Evolutionary conservation across 2,113 vertebrate species (phyloP), one percentile per base, ranked within the genome.

Genomic region (Azemiops feae): DNA sequence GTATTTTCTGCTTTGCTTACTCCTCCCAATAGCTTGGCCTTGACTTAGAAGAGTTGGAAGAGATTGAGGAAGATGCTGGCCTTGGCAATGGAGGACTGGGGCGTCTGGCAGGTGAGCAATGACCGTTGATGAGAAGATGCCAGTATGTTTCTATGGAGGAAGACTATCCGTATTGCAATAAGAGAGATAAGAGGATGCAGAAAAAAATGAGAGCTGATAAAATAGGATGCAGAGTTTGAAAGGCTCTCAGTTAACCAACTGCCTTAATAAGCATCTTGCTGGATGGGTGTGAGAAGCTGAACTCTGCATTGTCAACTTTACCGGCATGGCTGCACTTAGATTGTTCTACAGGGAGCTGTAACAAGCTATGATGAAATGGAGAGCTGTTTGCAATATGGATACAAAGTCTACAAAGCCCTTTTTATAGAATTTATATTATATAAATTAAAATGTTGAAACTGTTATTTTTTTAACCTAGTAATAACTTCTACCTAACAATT

Each of bases 51-150:
- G 98, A 99, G 87, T 96, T 99, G 92, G 98, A 99, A 93, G 98
- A 99, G 91, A 99, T 99, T 0, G 98, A 99, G 96, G 98, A 99
- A 94, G 98, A 99, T 30, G 98, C 98, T 39, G 98, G 98, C 27
- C 97, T 99, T 50, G 98, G 98, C 81, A 99, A 99, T 0, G 98
- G 98, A 91, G 98, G 98, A 92, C 95, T 99, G 90, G 98, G 98
- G 1, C 97, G 98, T 45, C 97, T 99, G 93, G 98, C 98, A 98
- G 98, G 98, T 99, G 97, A 97, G 3, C 53, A 98, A 98, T 98
- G 97, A 97, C 1, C n/a, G 10, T 88, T 87, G 89, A 0, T 0
- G 23, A n/a, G 27, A 2, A 69, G 58, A 39, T 1, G 23, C 92
- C 8, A 11, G 81, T n/a, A 18, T 11, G 9, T 90, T 23, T 20